phyloP scores from a whole-genome alignment of 1,140 invertebrate genomes.

The Pseudobourletiella spinata region DNA sequence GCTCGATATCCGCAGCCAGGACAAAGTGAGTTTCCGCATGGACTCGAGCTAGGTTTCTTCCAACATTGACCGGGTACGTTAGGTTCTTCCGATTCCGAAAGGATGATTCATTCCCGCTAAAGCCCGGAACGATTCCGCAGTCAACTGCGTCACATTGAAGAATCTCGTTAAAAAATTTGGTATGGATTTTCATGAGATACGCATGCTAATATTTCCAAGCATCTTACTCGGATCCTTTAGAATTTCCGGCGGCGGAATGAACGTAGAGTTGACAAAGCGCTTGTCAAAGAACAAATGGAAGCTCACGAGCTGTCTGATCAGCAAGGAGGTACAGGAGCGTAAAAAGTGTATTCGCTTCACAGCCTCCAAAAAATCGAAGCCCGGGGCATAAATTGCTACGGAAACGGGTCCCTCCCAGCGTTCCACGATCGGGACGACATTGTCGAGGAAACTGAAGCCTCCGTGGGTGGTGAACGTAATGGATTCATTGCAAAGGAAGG shows the following conservation, averaged over 20 bases:
- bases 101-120: background rate
- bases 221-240: too few relatives aligned
- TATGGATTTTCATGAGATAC: background rate
- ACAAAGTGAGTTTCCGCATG: slow-evolving; percentile 42
- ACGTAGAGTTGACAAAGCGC: background rate
- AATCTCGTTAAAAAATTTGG: too few relatives aligned
- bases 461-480: slow-evolving; percentile 39
- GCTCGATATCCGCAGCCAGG: slow-evolving; percentile 40
- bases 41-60: slow-evolving; percentile 38
- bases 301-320: background rate
- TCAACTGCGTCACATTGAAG: too few relatives aligned
- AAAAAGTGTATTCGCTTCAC: slow-evolving; percentile 30
- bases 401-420: slow-evolving; percentile 43
- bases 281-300: slow-evolving; percentile 9
- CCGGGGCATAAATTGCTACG: slow-evolving; percentile 41
- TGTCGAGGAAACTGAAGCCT: slow-evolving; percentile 40
- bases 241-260: background rate
- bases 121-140: too few relatives aligned
- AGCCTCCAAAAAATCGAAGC: slow-evolving; percentile 36
- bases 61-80: slow-evolving; percentile 66
- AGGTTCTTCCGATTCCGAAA: slow-evolving; percentile 40
- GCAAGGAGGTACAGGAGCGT: background rate
- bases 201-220: background rate
- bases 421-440: slow-evolving; percentile 39
- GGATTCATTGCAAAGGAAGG: slow-evolving; percentile 38